Evolutionary conservation across 2,888 invertebrate genomes (phyloP), one percentile per base, ranked within the genome.

Genomic region (Pteria penguin): DNA sequence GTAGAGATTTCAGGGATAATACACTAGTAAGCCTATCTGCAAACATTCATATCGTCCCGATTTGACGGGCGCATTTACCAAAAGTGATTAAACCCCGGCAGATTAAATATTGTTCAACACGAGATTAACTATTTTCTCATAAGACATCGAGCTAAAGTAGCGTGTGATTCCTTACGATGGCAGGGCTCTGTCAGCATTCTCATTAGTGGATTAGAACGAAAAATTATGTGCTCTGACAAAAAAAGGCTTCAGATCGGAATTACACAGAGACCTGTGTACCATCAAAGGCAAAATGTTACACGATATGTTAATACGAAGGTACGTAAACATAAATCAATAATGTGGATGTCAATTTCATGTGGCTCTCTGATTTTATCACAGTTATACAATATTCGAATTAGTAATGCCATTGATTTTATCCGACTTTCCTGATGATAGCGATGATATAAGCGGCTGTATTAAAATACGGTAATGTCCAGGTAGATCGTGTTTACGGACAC

Each of bases 21-120:
- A 68, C 68, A 68, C 68, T 33, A 29, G 33, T 62, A 65, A 72
- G 65, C 58, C 63, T 58, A 54, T 65, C 57, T 22, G 57, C 65
- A 72, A 72, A 72, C 72, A 72, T 27, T 36, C 58, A 36, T 65
- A 72, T 72, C 72, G 65, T 65, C 65, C 57, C 14, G 65, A 72
- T 72, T 65, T 72, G 65, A 65, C 65, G 57, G 65, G 57, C 55
- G 65, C 65, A 36, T 72, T 65, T 65, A 36, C 45, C 32, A 26
- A 24, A 18, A 27, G 65, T 57, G 65, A 65, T 65, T 72, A 65
- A 65, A 52, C 62, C 29, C 45, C 63, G 32, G 72, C 55, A 65
- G 72, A 65, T 72, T 70, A 70, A 45, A 24, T 36, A 61, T 70
- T 70, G 60, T 36, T 36, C 57, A 68, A 68, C 57, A 24, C 31